Conservation (phyloP, 2,797 vertebrate genomes). For the Catamblyrhynchus diadema region DNA sequence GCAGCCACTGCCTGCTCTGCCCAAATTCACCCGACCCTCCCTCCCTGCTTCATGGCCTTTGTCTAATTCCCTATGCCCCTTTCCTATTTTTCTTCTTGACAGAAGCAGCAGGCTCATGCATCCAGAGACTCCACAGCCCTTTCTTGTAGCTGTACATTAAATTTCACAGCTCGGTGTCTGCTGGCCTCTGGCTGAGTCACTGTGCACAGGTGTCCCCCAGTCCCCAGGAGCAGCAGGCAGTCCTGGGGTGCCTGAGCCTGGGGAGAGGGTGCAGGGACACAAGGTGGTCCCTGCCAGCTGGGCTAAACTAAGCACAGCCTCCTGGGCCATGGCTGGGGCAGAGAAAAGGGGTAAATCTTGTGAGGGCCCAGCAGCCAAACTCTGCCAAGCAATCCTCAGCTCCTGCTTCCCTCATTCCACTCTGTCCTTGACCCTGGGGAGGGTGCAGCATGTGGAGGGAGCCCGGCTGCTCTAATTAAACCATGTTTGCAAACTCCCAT, state of each 20-base stretch:
- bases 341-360: neutral
- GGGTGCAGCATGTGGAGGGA: neutral
- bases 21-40: neutral
- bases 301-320: neutral
- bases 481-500: conserved; percentile 53
- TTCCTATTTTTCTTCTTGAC: conserved; percentile 59
- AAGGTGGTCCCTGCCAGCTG: neutral
- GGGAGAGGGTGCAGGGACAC: neutral
- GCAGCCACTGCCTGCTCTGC: neutral
- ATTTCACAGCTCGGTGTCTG: neutral
- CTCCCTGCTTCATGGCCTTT: neutral
- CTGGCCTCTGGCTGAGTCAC: neutral
- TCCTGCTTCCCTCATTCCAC: neutral
- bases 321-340: accelerated
- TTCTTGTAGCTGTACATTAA: conserved; percentile 23
- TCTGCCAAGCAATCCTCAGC: neutral
- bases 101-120: conserved; percentile 16
- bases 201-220: neutral
- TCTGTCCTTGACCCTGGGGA: conserved; percentile 39
- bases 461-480: conserved; percentile 46
- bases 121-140: neutral
- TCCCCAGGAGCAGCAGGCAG: neutral
- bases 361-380: neutral
- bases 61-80: conserved; percentile 21
- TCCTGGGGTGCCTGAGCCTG: neutral